Conservation (phyloP, 2,888 invertebrate species). For the Xestia rhomboidea region DNA sequence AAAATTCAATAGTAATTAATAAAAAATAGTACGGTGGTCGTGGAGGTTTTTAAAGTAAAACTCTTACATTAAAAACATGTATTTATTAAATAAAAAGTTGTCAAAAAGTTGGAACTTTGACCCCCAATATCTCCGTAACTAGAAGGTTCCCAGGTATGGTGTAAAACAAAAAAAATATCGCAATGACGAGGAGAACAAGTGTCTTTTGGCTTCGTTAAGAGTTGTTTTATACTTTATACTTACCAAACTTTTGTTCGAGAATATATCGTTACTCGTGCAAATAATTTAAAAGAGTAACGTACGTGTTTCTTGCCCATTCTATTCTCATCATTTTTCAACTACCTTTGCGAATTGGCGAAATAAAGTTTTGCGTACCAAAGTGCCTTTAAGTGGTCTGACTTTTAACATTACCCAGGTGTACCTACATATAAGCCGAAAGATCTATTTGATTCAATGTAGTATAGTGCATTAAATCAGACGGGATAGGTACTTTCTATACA, state of each 20-base stretch:
- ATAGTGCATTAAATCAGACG: background rate
- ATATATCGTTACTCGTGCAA: background rate
- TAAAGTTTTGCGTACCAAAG: background rate
- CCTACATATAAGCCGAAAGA: background rate
- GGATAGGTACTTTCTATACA: conserved; percentile 4
- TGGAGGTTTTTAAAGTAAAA: too few relatives aligned
- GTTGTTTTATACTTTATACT: too few relatives aligned
- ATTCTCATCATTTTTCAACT: background rate
- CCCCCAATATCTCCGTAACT: too few relatives aligned
- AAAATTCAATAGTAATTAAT: too few relatives aligned
- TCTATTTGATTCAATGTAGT: background rate
- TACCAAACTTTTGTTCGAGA: background rate
- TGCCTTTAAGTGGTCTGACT: background rate
- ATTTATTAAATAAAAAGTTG: too few relatives aligned
- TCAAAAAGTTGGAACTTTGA: too few relatives aligned
- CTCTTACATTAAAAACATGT: too few relatives aligned
- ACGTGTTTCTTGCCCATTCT: background rate
- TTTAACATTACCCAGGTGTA: background rate
- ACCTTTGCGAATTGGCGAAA: background rate
- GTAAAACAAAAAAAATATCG: too few relatives aligned
- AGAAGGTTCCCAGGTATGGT: too few relatives aligned
- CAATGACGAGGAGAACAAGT: too few relatives aligned
- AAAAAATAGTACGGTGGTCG: too few relatives aligned
- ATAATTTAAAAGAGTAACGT: background rate
- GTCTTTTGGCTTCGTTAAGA: too few relatives aligned